Conservation (phyloP, 2,113 vertebrate species). For the Sminthopsis crassicaudata region DNA sequence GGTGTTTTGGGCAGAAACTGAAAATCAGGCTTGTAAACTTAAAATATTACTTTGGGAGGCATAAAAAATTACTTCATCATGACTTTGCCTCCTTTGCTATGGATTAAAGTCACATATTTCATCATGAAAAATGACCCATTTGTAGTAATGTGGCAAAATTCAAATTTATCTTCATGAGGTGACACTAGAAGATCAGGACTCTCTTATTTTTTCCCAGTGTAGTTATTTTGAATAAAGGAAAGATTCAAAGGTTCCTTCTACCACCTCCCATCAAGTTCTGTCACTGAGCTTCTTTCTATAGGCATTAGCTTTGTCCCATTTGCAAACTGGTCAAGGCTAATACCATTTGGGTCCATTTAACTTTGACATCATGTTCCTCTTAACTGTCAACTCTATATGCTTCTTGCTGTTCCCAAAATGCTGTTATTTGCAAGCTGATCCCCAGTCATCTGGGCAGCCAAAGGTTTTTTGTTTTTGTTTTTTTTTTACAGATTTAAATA, state of each 20-base stretch:
- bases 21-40: neutral
- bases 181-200: neutral
- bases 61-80: neutral
- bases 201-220: neutral
- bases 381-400: neutral
- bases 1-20: neutral
- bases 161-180: neutral
- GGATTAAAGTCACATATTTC: neutral
- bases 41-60: neutral
- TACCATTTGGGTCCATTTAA: neutral
- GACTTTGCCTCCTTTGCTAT: neutral
- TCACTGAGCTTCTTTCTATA: neutral
- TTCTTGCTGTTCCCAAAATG: neutral
- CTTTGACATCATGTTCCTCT: neutral
- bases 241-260: neutral
- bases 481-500: neutral
- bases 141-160: neutral
- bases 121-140: neutral
- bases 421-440: neutral
- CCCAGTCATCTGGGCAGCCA: neutral
- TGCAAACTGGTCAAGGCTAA: neutral
- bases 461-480: neutral
- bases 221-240: neutral
- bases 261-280: neutral
- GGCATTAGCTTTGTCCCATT: neutral